These are phyloP conservation scores for Graptemys geographica DNA, from an alignment of 2,797 vertebrate species.

Conservation along the genomic window DNA sequence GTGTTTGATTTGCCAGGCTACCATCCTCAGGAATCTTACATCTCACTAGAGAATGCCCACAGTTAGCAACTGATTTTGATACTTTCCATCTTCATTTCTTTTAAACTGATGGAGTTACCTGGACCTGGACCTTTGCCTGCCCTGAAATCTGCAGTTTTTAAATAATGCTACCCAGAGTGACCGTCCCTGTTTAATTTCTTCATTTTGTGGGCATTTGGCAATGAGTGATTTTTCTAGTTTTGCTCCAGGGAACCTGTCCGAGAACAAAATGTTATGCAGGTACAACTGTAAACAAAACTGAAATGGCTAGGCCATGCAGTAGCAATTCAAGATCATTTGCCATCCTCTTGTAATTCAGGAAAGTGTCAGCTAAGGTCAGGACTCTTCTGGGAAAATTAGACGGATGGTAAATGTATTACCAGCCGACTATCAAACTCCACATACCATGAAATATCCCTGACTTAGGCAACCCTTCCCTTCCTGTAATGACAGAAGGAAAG, in stretches of 20 bases:
- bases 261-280: conserved; percentile 21
- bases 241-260: background rate
- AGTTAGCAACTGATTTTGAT: conserved; percentile 37
- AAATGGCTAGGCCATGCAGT: conserved; percentile 31
- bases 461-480: conserved; percentile 32
- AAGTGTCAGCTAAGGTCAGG: conserved; percentile 63
- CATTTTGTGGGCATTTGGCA: conserved; percentile 31
- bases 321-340: conserved; percentile 58
- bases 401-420: conserved; percentile 70
- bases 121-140: conserved; percentile 21
- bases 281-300: conserved; percentile 51
- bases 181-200: conserved; percentile 7
- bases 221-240: conserved; percentile 12
- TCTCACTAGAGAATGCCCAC: conserved; percentile 28
- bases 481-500: conserved; percentile 53
- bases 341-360: conserved; percentile 37
- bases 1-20: background rate
- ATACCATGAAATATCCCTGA: conserved; percentile 55
- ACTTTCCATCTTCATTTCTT: conserved; percentile 2
- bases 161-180: background rate
- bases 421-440: conserved; percentile 56
- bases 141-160: background rate
- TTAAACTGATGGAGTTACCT: background rate
- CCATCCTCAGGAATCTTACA: conserved; percentile 21
- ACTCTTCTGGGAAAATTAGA: conserved; percentile 70